Base-by-base conservation (phyloP, 35 echinoderm and acorn worm genomes). In the Chiridota heheva region DNA sequence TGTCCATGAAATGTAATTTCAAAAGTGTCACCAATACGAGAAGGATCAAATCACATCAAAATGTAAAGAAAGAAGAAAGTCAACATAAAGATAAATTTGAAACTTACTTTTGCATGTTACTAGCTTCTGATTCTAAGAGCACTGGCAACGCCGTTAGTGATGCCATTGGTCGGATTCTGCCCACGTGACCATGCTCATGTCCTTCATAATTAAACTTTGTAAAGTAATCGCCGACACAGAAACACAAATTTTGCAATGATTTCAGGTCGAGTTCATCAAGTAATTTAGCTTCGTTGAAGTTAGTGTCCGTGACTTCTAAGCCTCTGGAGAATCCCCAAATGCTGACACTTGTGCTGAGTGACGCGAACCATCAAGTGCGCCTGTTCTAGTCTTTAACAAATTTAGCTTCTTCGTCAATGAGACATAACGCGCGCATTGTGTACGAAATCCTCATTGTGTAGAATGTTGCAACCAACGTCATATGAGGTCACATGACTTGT, bases 191-290 rank as follows among this genome's bases (percentile, higher is more conserved):
- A 45, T 90, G 87, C 7, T 10, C 58, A 58, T 90, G 87, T 12
- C 51, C 60, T 43, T 96, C 92, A 8, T 86, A 67, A 37, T 90
- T 72, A 20, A 77, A 73, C 38, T 82, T 84, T 38, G 69, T 82
- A 38, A 96, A 96, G 1, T 83, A 89, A 63, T 96, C 87, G 10
- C 73, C 87, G 38, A 96, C 77, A 72, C 81, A 90, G 5, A 96
- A 70, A 30, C 89, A 40, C 22, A 90, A 60, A 0, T 70, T 69
- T 25, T 53, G 49, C 16, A 65, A 36, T 16, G 59, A 53, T 30
- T 47, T 45, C 26, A 53, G 27, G 31, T 77, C 33, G n/a, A 80
- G 73, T 15, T 77, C 35, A 27, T 59, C 45, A 2, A 77, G 28
- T 20, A 63, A 87, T 5, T 53, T 76, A 4, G 48, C 72, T 27